Percentiles rank a stretch among this genome's conserved stretches.
Conservation (phyloP, 1,140 invertebrate genomes). For the Diploscapter pachys region DNA sequence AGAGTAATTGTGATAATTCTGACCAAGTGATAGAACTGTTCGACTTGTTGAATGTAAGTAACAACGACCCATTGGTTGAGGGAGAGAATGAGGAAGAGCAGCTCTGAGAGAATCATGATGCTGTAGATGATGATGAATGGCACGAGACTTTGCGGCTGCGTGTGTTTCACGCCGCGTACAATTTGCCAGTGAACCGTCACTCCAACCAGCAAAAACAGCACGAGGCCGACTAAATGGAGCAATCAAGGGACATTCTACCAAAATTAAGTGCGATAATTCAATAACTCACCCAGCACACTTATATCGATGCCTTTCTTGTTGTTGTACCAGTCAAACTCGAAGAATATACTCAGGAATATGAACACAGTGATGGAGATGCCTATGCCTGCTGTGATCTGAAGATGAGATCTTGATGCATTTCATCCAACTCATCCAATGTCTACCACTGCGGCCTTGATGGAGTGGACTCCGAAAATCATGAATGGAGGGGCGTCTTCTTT, state of each 20-base stretch:
- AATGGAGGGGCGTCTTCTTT: constrained; percentile 48
- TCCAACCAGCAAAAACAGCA: constrained; percentile 48
- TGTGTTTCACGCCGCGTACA: constrained; percentile 47
- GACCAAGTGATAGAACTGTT: neutral
- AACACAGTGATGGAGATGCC: constrained; percentile 51
- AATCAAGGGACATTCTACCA: neutral
- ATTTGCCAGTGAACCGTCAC: constrained; percentile 48
- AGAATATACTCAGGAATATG: constrained; percentile 50
- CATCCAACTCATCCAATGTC: constrained; percentile 26
- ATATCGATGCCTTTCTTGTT: constrained; percentile 51
- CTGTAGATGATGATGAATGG: constrained; percentile 55
- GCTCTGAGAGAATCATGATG: constrained; percentile 41
- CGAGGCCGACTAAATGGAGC: constrained; percentile 43
- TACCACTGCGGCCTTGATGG: constrained; percentile 48
- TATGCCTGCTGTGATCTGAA: constrained; percentile 51
- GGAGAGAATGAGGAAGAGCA: constrained; percentile 15
- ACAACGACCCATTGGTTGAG: constrained; percentile 14
- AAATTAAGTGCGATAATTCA: neutral
- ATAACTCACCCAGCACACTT: constrained; percentile 41
- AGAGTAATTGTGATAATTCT: neutral
- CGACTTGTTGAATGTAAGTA: neutral
- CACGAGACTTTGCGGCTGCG: constrained; percentile 41
- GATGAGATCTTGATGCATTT: constrained; percentile 21
- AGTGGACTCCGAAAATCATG: constrained; percentile 43
- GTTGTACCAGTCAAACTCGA: constrained; percentile 58